Evolutionary conservation across 2,797 vertebrate genomes (phyloP).

Genomic region (Sebastes matsubarae): DNA sequence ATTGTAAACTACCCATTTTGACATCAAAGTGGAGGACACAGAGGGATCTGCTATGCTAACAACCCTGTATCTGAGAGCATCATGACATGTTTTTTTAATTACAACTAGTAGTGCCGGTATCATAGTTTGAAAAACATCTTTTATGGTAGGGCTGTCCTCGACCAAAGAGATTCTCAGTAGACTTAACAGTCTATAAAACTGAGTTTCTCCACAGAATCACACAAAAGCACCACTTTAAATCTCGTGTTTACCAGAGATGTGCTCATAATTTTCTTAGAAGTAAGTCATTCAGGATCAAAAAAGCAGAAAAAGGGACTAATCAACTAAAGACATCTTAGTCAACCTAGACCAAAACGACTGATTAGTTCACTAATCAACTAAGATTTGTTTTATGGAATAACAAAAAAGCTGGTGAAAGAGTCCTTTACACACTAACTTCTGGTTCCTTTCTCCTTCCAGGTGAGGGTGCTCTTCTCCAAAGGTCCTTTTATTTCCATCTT

Average conservation of each 20-base stretch:
- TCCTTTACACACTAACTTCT: not conserved
- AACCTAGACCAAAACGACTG: no score
- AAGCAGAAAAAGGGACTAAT: no score
- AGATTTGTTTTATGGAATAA: not conserved
- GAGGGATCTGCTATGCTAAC: not conserved
- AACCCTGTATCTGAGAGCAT: not conserved
- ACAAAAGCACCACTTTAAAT: no score
- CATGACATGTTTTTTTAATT: not conserved
- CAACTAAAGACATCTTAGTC: no score
- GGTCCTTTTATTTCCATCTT: slow-evolving; percentile 99
- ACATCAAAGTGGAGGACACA: not conserved
- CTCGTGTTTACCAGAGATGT: no score
- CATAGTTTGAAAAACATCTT: not conserved
- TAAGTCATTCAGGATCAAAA: no score
- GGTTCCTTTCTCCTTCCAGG: slow-evolving; percentile 76
- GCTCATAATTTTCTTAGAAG: no score
- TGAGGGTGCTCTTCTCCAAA: slow-evolving; percentile 96
- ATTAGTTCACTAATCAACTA: no score
- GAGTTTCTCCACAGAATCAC: no score
- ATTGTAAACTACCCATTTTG: slow-evolving; percentile 23
- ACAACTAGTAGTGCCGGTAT: not conserved
- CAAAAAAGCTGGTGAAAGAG: not conserved
- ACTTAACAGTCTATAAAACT: no score
- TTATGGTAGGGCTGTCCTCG: not conserved
- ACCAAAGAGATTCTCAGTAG: no score